Base-by-base conservation (phyloP, 2,113 vertebrate species). In the Entelurus aequoreus region DNA sequence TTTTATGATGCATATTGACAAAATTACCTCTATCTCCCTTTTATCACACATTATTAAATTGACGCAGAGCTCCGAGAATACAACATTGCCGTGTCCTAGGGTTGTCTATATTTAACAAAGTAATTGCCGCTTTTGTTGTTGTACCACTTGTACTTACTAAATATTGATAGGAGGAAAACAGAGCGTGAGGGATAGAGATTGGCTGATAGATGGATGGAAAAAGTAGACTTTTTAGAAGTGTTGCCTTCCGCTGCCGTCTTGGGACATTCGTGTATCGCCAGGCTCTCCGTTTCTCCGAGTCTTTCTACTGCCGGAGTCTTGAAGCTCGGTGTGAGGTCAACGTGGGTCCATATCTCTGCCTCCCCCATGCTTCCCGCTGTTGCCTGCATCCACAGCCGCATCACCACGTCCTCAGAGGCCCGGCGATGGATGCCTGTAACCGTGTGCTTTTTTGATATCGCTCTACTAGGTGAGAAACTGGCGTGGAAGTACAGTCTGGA, bases 201-300 rank as follows among this genome's bases (percentile, higher is more conserved):
- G 42, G 61, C 38, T 38, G 15, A 38, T 51, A n/a, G 53, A 71
- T 60, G 59, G 49, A 62, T 68, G 78, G 28, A 42, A 72, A 56
- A 77, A 64, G 69, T 57, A 13, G 55, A 62, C 56, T 73, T 78
- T 73, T 71, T 48, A 53, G 15, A 77, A 72, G 61, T 60, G 42
- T 49, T 74, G 73, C 66, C 60, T 79, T 75, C 60, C 77, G 63
- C 63, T 70, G 75, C 71, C 69, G 78, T 73, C 77, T 80, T 66
- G 75, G 78, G 77, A 84, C 42, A 37, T 68, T 61, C 64, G 6
- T 37, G 14, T 46, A 71, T 13, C 62, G 72, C 78, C 71, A 12
- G 9, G 63, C 69, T 65, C 75, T 51, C 14, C 54, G 59, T 73
- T 48, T 62, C 53, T 68, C 65, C 46, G 71, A 67, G 77, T 76